These are phyloP conservation scores for Pteria penguin DNA, from an alignment of 2,888 invertebrate genomes.

Conservation along the genomic window DNA sequence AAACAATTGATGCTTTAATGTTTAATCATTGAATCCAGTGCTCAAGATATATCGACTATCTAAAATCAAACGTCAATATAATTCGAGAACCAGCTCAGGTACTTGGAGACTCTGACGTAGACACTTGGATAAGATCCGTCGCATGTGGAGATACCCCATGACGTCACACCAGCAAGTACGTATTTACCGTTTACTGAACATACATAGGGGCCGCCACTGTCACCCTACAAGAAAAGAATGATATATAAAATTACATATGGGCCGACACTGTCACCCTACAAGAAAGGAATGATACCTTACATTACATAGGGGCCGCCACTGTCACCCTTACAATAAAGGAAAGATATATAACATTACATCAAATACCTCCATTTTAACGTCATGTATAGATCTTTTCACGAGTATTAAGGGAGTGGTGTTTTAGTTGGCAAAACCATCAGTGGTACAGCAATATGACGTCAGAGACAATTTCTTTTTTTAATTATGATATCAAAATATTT, in stretches of 20 bases:
- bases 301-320: constrained; percentile 54
- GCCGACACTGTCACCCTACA: constrained; percentile 58
- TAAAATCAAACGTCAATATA: not conserved
- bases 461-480: no score
- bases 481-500: no score
- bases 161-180: constrained; percentile 52
- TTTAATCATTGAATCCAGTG: no score
- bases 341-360: constrained; percentile 34
- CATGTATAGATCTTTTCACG: no score
- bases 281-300: not conserved
- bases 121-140: constrained; percentile 50
- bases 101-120: constrained; percentile 50
- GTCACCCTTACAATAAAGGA: constrained; percentile 48
- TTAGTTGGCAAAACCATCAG: no score
- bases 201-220: constrained; percentile 55
- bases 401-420: no score
- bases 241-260: constrained; percentile 45
- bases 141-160: constrained; percentile 56
- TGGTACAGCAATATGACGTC: no score
- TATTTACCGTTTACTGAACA: constrained; percentile 24
- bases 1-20: no score
- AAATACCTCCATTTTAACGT: not conserved
- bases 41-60: no score
- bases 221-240: constrained; percentile 42
- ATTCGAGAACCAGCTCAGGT: constrained; percentile 40